Base-by-base conservation (phyloP, 2,888 invertebrate species). In the Rhagonycha fulva region DNA sequence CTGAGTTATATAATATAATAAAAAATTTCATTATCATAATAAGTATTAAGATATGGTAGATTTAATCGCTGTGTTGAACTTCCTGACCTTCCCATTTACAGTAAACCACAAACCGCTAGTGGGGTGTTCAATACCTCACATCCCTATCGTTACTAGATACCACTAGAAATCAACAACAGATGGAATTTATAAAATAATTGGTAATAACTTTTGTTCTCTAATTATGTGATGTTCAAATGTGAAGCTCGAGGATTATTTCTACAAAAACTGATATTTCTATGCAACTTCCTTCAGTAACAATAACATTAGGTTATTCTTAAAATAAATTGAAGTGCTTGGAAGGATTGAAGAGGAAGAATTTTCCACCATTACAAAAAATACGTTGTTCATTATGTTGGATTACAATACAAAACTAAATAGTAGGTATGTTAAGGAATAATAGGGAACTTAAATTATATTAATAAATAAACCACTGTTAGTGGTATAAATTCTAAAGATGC, bases 391-490 rank as follows among this genome's bases (percentile, higher is more conserved):
- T 47, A 47, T n/a, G 47, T 47, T 47, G n/a, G 5, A 47, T 47
- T 47, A 47, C n/a, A 47, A 47, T 47, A 47, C n/a, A n/a, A n/a
- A 47, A 47, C 47, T 47, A 47, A 47, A 47, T 47, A 47, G 47
- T 47, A 47, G 47, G 47, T 47, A 47, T n/a, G 47, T 47, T 47
- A 47, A 47, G 47, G n/a, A 47, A 47, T 47, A 47, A 47, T 47
- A n/a, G 47, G 47, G 4, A 47, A 47, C n/a, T 71, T 66, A 71
- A 71, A 66, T 66, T 66, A 28, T 19, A 12, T 61, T 62, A 24
- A 71, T 30, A 63, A 23, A 63, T 47, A 19, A 71, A 71, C 10
- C 28, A 62, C 47, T 30, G 62, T 71, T 71, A 63, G 62, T 71
- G 28, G 70, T 26, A 61, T 62, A 62, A 26, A 26, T 28, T 62